These are phyloP conservation scores for Diprion similis DNA, from an alignment of 1,140 invertebrate species.

Conservation along the genomic window DNA sequence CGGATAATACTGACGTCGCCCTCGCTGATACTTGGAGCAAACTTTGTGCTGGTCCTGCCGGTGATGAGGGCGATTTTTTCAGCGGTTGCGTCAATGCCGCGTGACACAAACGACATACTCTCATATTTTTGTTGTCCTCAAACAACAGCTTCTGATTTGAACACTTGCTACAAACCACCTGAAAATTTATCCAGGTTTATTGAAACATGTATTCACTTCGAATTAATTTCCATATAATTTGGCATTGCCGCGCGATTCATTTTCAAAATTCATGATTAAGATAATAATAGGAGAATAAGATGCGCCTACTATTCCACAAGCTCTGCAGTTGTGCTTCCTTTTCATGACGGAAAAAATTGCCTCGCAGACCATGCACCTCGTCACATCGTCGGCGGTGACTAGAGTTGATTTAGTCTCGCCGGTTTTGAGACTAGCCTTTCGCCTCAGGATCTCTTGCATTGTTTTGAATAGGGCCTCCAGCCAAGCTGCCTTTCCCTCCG, in stretches of 20 bases:
- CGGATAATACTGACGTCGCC: conserved; percentile 65
- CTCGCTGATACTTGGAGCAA: conserved; percentile 65
- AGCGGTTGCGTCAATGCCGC: conserved; percentile 53
- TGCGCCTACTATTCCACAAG: conserved; percentile 73
- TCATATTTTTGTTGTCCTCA: conserved; percentile 67
- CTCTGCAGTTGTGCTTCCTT: conserved; percentile 77
- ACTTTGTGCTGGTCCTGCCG: conserved; percentile 53
- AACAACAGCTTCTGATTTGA: conserved; percentile 74
- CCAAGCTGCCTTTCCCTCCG: conserved; percentile 73
- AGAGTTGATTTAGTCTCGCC: conserved; percentile 63
- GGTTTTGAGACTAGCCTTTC: conserved; percentile 64
- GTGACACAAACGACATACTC: conserved; percentile 57
- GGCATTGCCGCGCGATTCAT: too few species aligned
- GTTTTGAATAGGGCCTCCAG: conserved; percentile 68
- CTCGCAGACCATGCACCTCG: conserved; percentile 79
- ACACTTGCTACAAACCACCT: conserved; percentile 76
- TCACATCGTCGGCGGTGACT: conserved; percentile 73
- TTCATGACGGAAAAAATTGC: conserved; percentile 76
- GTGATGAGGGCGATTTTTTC: conserved; percentile 50
- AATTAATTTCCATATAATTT: too few species aligned
- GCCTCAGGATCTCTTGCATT: conserved; percentile 67
- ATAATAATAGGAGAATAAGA: not conserved
- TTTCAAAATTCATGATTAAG: too few species aligned
- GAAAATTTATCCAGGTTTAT: conserved; percentile 29
- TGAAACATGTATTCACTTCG: not conserved